Conservation (phyloP, 2,888 invertebrate genomes). For the Campoplex nolae region DNA sequence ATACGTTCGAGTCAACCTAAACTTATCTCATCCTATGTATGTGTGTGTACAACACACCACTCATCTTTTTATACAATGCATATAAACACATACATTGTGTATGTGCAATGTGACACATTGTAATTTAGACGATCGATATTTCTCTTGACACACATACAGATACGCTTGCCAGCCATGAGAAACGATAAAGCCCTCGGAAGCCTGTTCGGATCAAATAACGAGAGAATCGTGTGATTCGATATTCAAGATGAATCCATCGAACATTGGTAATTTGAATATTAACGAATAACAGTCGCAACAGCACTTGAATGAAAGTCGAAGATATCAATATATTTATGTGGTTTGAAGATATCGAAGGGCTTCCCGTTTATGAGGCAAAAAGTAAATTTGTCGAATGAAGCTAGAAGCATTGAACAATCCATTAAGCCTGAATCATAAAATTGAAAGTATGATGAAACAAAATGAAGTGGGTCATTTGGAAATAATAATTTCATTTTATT, state of each 20-base stretch:
- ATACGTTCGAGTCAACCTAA: neutral
- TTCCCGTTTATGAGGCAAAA: neutral
- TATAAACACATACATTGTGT: no score
- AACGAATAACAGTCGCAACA: no score
- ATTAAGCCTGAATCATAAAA: no score
- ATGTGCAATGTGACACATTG: neutral
- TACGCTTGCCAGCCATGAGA: neutral
- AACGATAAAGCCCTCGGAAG: neutral
- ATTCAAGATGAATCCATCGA: neutral
- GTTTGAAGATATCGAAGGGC: neutral
- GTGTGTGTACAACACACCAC: neutral
- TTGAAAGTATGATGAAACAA: no score
- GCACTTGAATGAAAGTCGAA: neutral
- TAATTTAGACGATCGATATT: neutral
- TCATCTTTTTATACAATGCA: neutral
- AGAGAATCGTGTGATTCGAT: neutral
- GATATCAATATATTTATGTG: neutral
- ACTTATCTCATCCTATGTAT: neutral
- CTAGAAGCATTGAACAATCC: no score
- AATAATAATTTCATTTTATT: no score
- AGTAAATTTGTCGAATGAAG: no score
- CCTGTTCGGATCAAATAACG: neutral
- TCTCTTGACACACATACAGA: neutral
- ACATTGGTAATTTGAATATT: neutral
- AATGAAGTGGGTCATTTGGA: no score